These are phyloP conservation scores for Peromyscus californicus DNA, from an alignment of 2,113 vertebrate genomes.

Conservation along the genomic window DNA sequence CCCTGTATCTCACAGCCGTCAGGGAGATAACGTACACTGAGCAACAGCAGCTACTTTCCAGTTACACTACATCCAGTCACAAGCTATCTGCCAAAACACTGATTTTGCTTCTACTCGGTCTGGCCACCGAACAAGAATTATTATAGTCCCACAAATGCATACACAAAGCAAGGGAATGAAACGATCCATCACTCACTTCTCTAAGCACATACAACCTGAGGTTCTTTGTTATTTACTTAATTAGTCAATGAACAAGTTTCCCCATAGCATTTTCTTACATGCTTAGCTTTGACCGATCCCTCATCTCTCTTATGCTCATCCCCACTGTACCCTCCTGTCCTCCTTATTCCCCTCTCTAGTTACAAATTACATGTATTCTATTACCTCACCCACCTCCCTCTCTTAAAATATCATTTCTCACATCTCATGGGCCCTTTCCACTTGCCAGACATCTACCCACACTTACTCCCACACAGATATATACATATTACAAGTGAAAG, in stretches of 20 bases:
- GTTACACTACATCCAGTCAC: not conserved
- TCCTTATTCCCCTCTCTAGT: too few relatives aligned
- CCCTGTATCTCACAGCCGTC: not conserved
- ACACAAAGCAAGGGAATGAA: not conserved
- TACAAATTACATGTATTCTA: not conserved
- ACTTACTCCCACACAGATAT: not conserved
- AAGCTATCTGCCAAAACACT: not conserved
- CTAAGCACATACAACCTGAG: not conserved
- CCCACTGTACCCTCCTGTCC: not conserved
- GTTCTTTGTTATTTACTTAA: not conserved
- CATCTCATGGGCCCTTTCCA: not conserved
- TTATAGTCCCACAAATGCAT: not conserved
- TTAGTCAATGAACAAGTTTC: not conserved
- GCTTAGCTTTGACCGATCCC: not conserved
- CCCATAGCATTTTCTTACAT: too few relatives aligned
- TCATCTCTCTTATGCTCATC: not conserved
- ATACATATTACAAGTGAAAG: not conserved
- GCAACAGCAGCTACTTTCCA: not conserved
- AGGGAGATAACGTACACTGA: fast-evolving
- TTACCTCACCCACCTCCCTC: not conserved
- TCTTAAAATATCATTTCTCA: not conserved
- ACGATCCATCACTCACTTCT: not conserved
- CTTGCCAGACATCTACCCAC: not conserved
- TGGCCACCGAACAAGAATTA: not conserved
- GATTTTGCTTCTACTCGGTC: not conserved